A percentile compares a stretch with the other conserved stretches of the same genome.
Conservation (phyloP, 2,888 invertebrate species). For the Chalcis sispes region DNA sequence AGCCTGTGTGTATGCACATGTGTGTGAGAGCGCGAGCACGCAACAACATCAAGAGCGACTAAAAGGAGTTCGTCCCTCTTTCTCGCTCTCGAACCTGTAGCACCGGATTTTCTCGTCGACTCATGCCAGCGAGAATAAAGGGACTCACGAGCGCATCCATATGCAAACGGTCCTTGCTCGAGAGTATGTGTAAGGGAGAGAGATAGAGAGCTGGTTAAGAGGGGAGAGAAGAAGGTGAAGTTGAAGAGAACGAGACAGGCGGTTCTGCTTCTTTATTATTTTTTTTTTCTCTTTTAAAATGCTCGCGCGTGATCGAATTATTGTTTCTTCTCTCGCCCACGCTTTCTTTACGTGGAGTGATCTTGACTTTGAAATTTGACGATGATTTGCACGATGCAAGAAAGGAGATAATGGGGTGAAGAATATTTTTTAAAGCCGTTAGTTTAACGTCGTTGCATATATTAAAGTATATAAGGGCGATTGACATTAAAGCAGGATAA, state of each 20-base stretch:
- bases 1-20: no score
- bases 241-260: background rate
- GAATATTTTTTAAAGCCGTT: no score
- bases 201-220: background rate
- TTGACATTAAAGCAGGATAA: no score
- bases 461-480: background rate
- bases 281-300: conserved; percentile 30
- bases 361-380: conserved; percentile 20
- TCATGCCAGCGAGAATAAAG: conserved; percentile 61
- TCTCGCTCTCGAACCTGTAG: conserved; percentile 32
- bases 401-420: no score
- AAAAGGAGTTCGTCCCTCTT: background rate
- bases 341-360: background rate
- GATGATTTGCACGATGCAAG: no score
- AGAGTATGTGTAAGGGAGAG: no score
- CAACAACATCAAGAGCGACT: conserved; percentile 6
- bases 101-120: conserved; percentile 57
- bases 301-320: conserved; percentile 11
- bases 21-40: no score
- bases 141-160: conserved; percentile 27
- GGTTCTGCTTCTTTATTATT: no score
- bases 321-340: conserved; percentile 4
- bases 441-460: background rate
- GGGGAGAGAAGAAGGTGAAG: background rate
- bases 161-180: conserved; percentile 38